Base-by-base conservation (phyloP, 2,888 invertebrate species). In the Perizoma flavofasciatum region DNA sequence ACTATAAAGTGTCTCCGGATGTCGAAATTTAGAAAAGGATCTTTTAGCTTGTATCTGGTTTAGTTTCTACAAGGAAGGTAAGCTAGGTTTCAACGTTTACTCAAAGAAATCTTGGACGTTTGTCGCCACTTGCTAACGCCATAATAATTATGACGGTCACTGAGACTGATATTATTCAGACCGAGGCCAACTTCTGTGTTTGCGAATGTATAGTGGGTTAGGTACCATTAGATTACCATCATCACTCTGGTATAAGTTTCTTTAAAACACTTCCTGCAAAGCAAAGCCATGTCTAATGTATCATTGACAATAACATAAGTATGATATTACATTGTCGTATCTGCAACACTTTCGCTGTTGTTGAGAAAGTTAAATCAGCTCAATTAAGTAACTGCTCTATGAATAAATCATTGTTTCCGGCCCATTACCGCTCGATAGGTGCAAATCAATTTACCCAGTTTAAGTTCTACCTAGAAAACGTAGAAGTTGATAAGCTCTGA, bases 261-360 rank as follows among this genome's bases (percentile, higher is more conserved):
- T 44, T 51, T 35, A 32, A 51, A 56, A 48, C 8, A 37, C 45
- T 54, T 53, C 57, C 58, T 44, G 33, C 32, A 51, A 22, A n/a
- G n/a, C n/a, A n/a, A 34, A n/a, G 10, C 49, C 40, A 40, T 37
- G 11, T 44, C 32, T 50, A 43, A 46, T 35, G 51, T 57, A 49
- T 49, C 32, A 49, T 49, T 40, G 59, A 46, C 49, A 48, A 59
- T 49, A 49, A 45, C 48, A 39, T 43, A 49, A 48, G 51, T 51
- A 52, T 46, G 43, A 40, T 51, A 48, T 44, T 43, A 51, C 44
- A 55, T 11, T 48, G 44, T 32, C 51, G 41, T 55, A 54, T 55
- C 47, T 45, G 47, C 37, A 44, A 37, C 48, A 55, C 60, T 61
- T 61, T 61, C 60, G 34, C 51, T n/a, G n/a, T n/a, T n/a, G 34